These are phyloP conservation scores for Mustelus asterias DNA, from an alignment of 2,113 vertebrate genomes.

Conservation along the genomic window DNA sequence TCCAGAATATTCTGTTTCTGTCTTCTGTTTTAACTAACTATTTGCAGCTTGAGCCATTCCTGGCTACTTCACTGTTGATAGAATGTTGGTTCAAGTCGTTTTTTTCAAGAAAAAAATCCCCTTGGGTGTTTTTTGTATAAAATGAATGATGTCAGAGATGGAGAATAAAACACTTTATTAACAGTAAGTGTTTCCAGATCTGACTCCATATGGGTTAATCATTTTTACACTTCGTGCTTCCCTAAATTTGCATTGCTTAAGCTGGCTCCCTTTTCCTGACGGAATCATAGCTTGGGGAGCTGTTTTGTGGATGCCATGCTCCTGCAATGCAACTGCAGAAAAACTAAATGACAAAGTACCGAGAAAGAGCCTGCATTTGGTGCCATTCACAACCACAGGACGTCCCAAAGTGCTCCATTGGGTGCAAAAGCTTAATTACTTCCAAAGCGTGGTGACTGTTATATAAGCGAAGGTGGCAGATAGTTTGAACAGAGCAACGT, in stretches of 20 bases:
- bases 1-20: not conserved
- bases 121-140: not conserved
- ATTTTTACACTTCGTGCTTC: not conserved
- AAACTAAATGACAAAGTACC: not conserved
- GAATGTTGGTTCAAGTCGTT: not conserved
- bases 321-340: not conserved
- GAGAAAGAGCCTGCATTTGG: too few species aligned
- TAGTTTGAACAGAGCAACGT: not conserved
- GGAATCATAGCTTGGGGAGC: not conserved
- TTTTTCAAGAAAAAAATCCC: not conserved
- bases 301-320: not conserved
- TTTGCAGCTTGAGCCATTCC: not conserved
- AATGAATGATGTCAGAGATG: not conserved
- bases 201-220: not conserved
- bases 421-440: not conserved
- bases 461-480: not conserved
- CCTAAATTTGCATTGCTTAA: not conserved
- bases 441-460: not conserved
- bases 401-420: not conserved
- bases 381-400: not conserved
- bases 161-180: not conserved
- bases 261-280: not conserved
- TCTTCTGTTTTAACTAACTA: not conserved
- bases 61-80: not conserved
- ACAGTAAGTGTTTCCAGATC: not conserved